These are phyloP conservation scores for Presbytis comata DNA, from an alignment of 2,797 vertebrate genomes.

Conservation along the genomic window DNA sequence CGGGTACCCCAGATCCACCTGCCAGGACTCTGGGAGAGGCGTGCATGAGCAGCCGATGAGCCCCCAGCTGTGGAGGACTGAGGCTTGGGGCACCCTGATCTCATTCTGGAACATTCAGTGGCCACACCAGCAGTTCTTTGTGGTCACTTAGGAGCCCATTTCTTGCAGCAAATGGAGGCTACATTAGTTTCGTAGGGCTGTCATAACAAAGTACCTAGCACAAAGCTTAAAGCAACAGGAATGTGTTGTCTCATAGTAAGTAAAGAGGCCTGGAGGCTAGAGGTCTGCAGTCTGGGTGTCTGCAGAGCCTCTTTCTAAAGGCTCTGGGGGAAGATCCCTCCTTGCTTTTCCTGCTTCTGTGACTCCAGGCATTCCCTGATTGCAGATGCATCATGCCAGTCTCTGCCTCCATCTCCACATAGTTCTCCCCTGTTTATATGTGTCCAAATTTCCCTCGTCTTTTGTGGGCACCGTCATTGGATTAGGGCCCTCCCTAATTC, in stretches of 20 bases:
- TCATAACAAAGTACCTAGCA: background rate
- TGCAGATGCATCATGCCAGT: background rate
- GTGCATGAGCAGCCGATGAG: background rate
- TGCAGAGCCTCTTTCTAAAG: background rate
- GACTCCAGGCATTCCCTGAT: background rate
- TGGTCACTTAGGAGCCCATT: background rate
- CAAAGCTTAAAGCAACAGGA: background rate
- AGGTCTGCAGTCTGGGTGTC: background rate
- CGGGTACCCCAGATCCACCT: background rate
- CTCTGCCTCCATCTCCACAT: background rate
- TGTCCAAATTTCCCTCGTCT: background rate
- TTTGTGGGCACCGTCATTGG: background rate
- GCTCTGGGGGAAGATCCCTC: background rate
- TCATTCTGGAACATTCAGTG: background rate
- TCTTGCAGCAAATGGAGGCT: background rate
- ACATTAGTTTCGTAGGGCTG: background rate
- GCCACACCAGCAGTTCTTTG: too few relatives aligned
- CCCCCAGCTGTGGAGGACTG: background rate
- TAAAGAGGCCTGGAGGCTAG: background rate
- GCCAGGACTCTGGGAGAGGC: fast-evolving
- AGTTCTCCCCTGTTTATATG: background rate
- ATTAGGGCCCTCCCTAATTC: background rate
- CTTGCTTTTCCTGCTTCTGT: background rate
- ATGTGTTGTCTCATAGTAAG: background rate
- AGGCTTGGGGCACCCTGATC: too few relatives aligned